Conservation (phyloP, 1,140 invertebrate species). For the Rhyzopertha dominica region DNA sequence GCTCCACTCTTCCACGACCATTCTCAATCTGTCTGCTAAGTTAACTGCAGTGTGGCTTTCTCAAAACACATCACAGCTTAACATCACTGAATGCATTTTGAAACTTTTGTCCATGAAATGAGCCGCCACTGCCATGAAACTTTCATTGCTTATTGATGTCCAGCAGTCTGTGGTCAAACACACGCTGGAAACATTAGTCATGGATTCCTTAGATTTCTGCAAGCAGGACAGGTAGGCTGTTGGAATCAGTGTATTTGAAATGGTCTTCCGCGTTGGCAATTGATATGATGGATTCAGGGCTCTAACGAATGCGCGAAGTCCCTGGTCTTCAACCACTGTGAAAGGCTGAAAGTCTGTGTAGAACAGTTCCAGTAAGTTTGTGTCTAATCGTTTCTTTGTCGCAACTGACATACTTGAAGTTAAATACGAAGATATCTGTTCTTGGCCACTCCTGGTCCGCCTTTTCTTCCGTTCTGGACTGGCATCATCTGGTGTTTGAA, state of each 20-base stretch:
- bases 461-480: no score
- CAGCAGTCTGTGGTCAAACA: constrained; percentile 20
- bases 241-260: constrained; percentile 11
- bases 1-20: constrained; percentile 20
- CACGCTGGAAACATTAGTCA: constrained; percentile 6
- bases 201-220: neutral
- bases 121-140: constrained; percentile 20
- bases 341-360: constrained; percentile 34
- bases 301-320: constrained; percentile 22
- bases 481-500: no score
- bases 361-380: no score
- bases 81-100: constrained; percentile 15
- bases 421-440: no score
- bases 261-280: constrained; percentile 26
- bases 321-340: constrained; percentile 29
- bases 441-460: no score
- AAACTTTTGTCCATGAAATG: constrained; percentile 21
- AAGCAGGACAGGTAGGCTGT: neutral
- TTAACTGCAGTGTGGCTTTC: constrained; percentile 13
- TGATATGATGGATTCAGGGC: constrained; percentile 27
- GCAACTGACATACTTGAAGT: no score
- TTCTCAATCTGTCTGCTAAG: constrained; percentile 14
- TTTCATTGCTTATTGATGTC: constrained; percentile 21
- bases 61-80: constrained; percentile 13
- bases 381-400: no score